phyloP scores from a whole-genome alignment of 2,888 invertebrate species.

The Lingula anatina region DNA sequence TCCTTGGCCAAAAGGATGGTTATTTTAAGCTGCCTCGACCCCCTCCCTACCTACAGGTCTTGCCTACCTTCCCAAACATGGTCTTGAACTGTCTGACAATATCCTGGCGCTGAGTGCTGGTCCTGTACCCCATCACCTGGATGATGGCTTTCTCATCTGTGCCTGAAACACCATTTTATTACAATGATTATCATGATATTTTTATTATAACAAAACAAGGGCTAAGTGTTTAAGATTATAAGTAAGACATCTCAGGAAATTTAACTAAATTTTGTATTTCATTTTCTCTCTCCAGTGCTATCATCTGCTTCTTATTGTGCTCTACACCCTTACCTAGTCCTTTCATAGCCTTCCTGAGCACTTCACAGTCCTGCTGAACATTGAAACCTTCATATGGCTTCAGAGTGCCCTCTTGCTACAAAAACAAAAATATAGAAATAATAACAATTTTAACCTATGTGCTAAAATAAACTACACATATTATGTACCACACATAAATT shows the following conservation, averaged over 20 bases:
- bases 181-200: no score
- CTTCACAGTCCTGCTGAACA: conserved; percentile 49
- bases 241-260: no score
- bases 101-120: conserved; percentile 45
- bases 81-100: conserved; percentile 44
- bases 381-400: conserved; percentile 47
- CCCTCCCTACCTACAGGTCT: neutral
- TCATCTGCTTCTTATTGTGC: conserved; percentile 1
- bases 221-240: no score
- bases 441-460: no score
- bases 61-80: conserved; percentile 50
- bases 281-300: no score
- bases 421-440: no score
- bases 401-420: conserved; percentile 52
- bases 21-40: no score
- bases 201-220: no score
- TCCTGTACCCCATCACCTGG: conserved; percentile 45
- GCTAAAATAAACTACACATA: no score
- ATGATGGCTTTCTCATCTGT: conserved; percentile 51
- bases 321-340: conserved; percentile 52
- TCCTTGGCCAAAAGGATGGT: no score
- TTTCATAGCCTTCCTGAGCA: conserved; percentile 49
- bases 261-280: no score
- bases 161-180: conserved; percentile 28
- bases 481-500: no score